phyloP scores from a whole-genome alignment of 1,140 invertebrate genomes.

The Elysia chlorotica region DNA sequence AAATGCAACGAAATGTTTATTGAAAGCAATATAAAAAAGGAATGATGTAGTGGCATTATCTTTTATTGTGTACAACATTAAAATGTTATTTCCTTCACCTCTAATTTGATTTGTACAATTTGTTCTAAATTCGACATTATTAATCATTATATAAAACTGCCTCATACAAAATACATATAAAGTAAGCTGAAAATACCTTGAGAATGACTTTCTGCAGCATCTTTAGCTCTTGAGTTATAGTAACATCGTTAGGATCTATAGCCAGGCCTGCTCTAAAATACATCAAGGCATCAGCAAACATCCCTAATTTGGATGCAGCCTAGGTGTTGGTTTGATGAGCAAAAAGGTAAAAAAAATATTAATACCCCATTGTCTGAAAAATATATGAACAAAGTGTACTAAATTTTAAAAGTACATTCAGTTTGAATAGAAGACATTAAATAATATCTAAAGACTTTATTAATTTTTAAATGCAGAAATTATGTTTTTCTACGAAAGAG shows the following conservation, averaged over 20 bases:
- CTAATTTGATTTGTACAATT: too few relatives aligned
- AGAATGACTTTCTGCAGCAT: conserved; percentile 37
- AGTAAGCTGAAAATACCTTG: conserved; percentile 2
- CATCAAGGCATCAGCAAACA: conserved; percentile 34
- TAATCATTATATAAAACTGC: background rate
- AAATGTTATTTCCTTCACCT: background rate
- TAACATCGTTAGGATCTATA: conserved; percentile 34
- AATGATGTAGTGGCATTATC: background rate
- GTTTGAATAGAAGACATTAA: too few relatives aligned
- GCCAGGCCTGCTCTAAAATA: conserved; percentile 37
- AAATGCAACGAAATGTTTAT: background rate
- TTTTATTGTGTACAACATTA: background rate
- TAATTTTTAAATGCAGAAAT: background rate
- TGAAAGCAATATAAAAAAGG: background rate
- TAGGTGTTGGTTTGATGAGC: background rate
- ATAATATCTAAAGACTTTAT: background rate
- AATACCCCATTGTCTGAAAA: background rate
- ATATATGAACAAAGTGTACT: too few relatives aligned
- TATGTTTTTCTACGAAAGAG: background rate
- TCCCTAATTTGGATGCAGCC: conserved; percentile 24
- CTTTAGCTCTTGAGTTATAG: conserved; percentile 35
- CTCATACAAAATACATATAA: too few relatives aligned
- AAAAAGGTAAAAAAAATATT: background rate
- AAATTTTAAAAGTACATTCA: too few relatives aligned
- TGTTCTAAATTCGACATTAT: background rate